These are phyloP conservation scores for Fissipunctia ypsillon DNA, from an alignment of 2,888 invertebrate species.

Conservation along the genomic window DNA sequence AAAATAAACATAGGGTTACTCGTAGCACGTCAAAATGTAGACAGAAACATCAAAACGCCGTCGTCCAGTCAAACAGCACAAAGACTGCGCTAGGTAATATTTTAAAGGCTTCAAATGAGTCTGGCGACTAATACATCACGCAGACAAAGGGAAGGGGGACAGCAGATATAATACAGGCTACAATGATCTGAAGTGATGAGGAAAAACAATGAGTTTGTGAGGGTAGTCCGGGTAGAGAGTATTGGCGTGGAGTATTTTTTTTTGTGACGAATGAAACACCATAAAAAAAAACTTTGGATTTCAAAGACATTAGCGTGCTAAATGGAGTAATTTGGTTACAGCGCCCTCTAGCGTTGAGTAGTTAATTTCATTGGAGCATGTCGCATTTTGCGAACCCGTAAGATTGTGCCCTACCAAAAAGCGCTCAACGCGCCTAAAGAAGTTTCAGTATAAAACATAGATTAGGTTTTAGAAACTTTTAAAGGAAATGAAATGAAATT, in stretches of 20 bases:
- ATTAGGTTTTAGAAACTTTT: no score
- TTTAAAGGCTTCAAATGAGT: slow-evolving; percentile 65
- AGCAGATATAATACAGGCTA: slow-evolving; percentile 51
- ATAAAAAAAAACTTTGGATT: no score
- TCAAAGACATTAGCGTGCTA: no score
- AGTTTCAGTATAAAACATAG: no score
- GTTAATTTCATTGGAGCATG: no score
- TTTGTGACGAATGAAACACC: not conserved
- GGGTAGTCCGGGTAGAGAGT: not conserved
- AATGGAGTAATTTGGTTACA: no score
- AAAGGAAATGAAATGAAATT: not conserved
- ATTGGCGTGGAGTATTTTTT: slow-evolving; percentile 11
- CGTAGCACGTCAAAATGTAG: not conserved
- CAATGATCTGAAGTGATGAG: slow-evolving; percentile 46
- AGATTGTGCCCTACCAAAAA: no score
- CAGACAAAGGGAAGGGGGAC: slow-evolving; percentile 53
- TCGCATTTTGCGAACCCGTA: no score
- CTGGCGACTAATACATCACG: slow-evolving; percentile 72
- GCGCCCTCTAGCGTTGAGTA: no score
- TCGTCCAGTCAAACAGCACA: slow-evolving; percentile 40
- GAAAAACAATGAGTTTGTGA: slow-evolving; percentile 42
- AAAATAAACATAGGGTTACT: no score
- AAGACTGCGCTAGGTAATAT: slow-evolving; percentile 58
- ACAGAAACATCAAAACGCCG: slow-evolving; percentile 21
- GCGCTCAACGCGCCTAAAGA: no score